These are phyloP conservation scores for Metalampra italica DNA, from an alignment of 2,888 invertebrate genomes.

Conservation along the genomic window DNA sequence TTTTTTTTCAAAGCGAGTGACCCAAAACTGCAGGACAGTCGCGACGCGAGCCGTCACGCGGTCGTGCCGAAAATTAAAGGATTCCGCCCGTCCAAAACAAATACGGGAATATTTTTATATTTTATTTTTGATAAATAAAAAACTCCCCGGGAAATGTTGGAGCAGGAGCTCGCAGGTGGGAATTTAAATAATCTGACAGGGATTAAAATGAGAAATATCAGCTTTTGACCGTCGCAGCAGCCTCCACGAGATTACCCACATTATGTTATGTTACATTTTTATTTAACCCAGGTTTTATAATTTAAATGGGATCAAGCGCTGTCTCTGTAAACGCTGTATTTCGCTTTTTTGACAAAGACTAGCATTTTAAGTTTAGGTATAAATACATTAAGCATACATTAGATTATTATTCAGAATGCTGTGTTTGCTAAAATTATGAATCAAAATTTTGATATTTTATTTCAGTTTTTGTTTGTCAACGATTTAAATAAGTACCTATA, in stretches of 20 bases:
- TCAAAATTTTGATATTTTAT: too few species aligned
- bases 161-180: slow-evolving; percentile 70
- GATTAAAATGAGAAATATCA: slow-evolving; percentile 77
- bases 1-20: slow-evolving; percentile 54
- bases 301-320: slow-evolving; percentile 44
- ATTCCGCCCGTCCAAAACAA: slow-evolving; percentile 75
- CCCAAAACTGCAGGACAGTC: slow-evolving; percentile 53
- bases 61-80: slow-evolving; percentile 75
- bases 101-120: slow-evolving; percentile 75
- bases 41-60: slow-evolving; percentile 57
- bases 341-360: neutral
- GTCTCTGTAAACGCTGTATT: slow-evolving; percentile 4
- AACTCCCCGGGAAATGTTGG: slow-evolving; percentile 44
- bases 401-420: too few species aligned
- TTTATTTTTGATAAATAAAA: slow-evolving; percentile 75
- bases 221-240: slow-evolving; percentile 70
- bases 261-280: slow-evolving; percentile 56
- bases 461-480: too few species aligned
- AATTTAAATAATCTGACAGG: slow-evolving; percentile 79
- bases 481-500: too few species aligned
- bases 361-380: neutral
- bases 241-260: slow-evolving; percentile 56
- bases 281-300: slow-evolving; percentile 50
- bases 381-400: too few species aligned
- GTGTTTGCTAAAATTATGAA: too few species aligned